Base-by-base conservation (phyloP, 2,797 vertebrate species). In the Thunnus albacares region DNA sequence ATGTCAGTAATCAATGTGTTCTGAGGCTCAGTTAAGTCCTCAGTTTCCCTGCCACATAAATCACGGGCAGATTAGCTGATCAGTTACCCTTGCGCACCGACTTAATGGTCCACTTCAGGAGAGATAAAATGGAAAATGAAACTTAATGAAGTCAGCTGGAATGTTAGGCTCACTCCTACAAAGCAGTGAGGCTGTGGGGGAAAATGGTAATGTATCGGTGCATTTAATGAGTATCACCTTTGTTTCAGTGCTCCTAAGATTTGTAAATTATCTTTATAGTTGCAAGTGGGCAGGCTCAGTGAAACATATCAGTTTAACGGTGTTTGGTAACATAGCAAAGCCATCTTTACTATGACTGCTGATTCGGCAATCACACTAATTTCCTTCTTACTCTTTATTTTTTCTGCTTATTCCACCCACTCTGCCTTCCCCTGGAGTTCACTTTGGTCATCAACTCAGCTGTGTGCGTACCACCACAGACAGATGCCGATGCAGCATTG, bases 1-100 rank as follows among this genome's bases (percentile, higher is more conserved):
- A 93, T 94, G 95, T 95, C 94, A 94, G 94, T 95, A 96, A 96
- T 96, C 95, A 94, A 94, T 96, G 93, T 78, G 90, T 93, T 93
- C 87, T 49, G 80, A 94, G 88, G 90, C 88, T 89, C 83, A 71
- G 93, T 93, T 89, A 94, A 95, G 89, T 94, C 91, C 86, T 95
- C 90, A 81, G 90, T 87, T 93, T 94, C 89, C 86, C 91, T 89
- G 84, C 87, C 94, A 94, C 94, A 96, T 96, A 94, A 95, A 96
- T 96, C 94, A 96, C 90, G 47, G 81, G 80, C 88, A 92, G 95
- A 96, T 96, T 95, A 95, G 93, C 94, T 89, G 94, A 96, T 96
- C 94, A 90, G 94, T 95, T 95, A 95, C 86, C 91, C 92, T 87
- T 82, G 81, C 61, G 85, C 85, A 78, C 90, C 28, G 67, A 88